Evolutionary conservation across 92 coral and sea anemone genomes (phyloP).

Genomic region (Epizoanthus ramosus): DNA sequence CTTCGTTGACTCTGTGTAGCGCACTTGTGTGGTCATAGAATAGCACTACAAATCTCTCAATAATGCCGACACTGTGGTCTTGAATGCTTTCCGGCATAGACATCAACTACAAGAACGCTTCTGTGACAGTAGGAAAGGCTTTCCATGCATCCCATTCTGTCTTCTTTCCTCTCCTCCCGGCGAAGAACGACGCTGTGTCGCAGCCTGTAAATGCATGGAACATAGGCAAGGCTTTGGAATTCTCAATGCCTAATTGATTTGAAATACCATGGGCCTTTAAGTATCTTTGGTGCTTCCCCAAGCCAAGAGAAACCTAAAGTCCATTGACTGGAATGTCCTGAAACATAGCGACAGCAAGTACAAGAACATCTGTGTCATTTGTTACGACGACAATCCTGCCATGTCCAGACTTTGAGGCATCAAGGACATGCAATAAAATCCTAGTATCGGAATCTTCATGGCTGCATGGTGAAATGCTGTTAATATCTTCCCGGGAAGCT

Average conservation of each 20-base stretch:
- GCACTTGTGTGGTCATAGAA: no score
- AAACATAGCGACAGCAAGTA: constrained; percentile 31
- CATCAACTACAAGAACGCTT: no score
- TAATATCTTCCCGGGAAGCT: background rate
- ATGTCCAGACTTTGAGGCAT: constrained; percentile 46
- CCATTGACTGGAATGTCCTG: background rate
- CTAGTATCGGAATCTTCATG: constrained; percentile 48
- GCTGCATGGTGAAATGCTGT: constrained; percentile 19
- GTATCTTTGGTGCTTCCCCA: background rate
- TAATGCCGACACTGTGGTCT: no score
- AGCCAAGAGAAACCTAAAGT: background rate
- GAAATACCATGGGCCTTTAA: background rate
- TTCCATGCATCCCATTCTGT: no score
- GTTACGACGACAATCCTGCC: constrained; percentile 41
- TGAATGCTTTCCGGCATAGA: no score
- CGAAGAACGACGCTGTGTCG: background rate
- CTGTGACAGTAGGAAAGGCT: no score
- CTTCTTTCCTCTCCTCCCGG: no score
- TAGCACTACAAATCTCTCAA: no score
- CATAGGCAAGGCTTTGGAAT: background rate
- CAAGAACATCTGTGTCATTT: constrained; percentile 65
- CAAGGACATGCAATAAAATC: constrained; percentile 60
- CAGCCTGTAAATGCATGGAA: constrained; percentile 15
- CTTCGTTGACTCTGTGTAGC: background rate
- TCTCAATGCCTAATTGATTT: background rate